Evolutionary conservation across 2,888 invertebrate species (phyloP).

Genomic region (Panopea generosa): DNA sequence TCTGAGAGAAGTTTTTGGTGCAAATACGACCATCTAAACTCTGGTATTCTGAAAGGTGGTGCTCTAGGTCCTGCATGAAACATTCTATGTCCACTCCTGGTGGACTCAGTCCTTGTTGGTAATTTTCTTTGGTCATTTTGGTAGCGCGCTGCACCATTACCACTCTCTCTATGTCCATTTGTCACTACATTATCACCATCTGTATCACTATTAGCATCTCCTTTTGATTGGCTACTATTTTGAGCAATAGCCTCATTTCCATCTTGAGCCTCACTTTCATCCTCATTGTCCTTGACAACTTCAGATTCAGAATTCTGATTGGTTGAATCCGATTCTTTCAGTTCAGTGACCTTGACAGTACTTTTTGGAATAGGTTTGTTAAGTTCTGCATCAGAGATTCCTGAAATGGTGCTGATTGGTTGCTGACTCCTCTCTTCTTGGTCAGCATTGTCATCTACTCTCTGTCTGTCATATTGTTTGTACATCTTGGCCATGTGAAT

Average conservation of each 20-base stretch:
- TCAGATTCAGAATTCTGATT: background rate
- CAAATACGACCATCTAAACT: constrained; percentile 99
- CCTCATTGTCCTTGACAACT: constrained; percentile 20
- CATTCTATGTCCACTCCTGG: constrained; percentile 75
- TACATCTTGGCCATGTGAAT: constrained; percentile 98
- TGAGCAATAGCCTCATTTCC: constrained; percentile 30
- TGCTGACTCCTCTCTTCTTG: constrained; percentile 96
- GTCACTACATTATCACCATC: constrained; percentile 15
- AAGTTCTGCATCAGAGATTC: constrained; percentile 84
- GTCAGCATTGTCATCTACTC: constrained; percentile 97
- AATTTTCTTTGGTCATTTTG: constrained; percentile 54
- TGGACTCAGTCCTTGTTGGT: constrained; percentile 65
- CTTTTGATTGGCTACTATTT: constrained; percentile 27
- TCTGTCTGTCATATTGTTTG: constrained; percentile 92
- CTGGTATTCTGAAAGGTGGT: constrained; percentile 96
- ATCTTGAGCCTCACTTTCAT: background rate
- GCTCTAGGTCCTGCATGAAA: constrained; percentile 84
- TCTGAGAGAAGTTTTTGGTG: constrained; percentile 98
- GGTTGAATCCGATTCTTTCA: constrained; percentile 31
- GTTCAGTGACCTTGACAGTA: constrained; percentile 79
- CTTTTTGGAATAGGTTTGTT: constrained; percentile 73
- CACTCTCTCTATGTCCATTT: constrained; percentile 18
- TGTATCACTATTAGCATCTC: constrained; percentile 27
- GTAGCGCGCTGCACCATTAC: constrained; percentile 17
- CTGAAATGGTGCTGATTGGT: constrained; percentile 98